Base-by-base conservation (phyloP, 2,113 vertebrate genomes). In the Anolis carolinensis region DNA sequence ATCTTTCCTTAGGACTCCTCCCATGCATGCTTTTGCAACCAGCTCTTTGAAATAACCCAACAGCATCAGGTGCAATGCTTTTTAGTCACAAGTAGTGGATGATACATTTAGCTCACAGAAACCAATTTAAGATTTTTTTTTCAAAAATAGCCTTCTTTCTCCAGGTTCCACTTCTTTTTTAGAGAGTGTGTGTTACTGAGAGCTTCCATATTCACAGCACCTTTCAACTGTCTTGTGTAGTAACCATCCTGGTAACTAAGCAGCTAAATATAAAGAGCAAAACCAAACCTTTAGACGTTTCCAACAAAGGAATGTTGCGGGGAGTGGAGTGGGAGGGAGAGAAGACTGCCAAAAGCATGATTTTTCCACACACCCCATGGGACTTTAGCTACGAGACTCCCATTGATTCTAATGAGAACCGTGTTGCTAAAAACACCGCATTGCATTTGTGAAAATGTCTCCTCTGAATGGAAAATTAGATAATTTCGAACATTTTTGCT, bases 211-310 rank as follows among this genome's bases (percentile, higher is more conserved):
- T 84, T 70, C 62, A 85, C 18, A 48, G n/a, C 83, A 55, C 36
- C 32, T 1, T 50, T 78, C n/a, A 30, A 78, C 44, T 55, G 48
- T 73, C 8, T 36, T 34, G 55, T 55, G 62, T 36, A 74, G 62
- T 81, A 87, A 82, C 72, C 71, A 55, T 76, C 48, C 27, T 30
- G 30, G 73, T 87, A 82, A 78, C 63, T 71, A 82, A 48, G 73
- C 30, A 44, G 73, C 63, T 87, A 62, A 48, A 82, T 59, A 82
- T 71, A 82, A 36, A 77, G 20, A 78, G 21, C 36, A 36, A 55
- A 77, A 85, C 34, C 7, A 85, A 83, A 52, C 63, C 23, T 16
- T 70, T 78, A 11, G 44, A 21, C 11, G 34, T 77, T 84, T 52
- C 44, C 44, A 68, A 70, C 74, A 55, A 70, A 82, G 39, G 18